Percentiles rank a stretch among this genome's conserved stretches.
Evolutionary conservation across 2,797 vertebrate genomes (phyloP).

Genomic region (Hypotaenidia okinawae): DNA sequence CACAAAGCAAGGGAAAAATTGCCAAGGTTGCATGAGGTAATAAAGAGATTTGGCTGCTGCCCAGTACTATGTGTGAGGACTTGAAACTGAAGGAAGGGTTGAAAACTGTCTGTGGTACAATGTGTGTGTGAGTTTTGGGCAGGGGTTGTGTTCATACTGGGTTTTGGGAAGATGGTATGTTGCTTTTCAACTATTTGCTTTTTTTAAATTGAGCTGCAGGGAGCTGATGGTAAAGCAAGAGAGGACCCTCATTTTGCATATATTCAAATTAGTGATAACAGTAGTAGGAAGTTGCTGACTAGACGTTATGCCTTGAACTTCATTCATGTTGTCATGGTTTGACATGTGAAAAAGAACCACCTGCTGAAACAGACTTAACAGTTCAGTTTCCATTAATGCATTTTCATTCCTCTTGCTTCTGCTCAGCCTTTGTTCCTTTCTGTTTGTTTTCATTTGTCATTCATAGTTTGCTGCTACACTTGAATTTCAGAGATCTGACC

Average conservation of each 20-base stretch:
- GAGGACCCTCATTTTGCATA: not conserved
- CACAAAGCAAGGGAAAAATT: conserved; percentile 80
- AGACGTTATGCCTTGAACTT: not conserved
- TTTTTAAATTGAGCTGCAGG: not conserved
- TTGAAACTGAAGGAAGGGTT: not conserved
- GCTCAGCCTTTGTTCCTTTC: not conserved
- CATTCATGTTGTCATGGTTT: not conserved
- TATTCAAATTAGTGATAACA: not conserved
- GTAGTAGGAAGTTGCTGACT: not conserved
- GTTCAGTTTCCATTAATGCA: not conserved
- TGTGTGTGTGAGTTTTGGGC: not conserved
- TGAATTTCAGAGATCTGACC: not conserved
- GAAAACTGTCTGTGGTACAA: not conserved
- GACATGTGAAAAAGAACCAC: not conserved
- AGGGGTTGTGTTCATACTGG: not conserved
- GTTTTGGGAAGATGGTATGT: not conserved
- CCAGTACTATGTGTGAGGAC: not conserved
- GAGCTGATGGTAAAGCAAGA: not conserved
- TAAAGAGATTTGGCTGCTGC: not conserved
- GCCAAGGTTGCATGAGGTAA: conserved; percentile 81
- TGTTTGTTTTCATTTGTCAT: not conserved
- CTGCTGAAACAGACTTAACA: not conserved
- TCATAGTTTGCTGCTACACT: not conserved
- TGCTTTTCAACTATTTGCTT: not conserved
- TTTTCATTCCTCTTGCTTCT: not conserved